Percentiles rank a stretch among this genome's conserved stretches.
phyloP scores from a whole-genome alignment of 2,113 vertebrate genomes.

The cattle (Bos taurus) region ARS-UCD2.0 NC_037340.1:69034501-69035000 shows the following conservation, averaged over 20 bases:
- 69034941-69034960: not conserved
- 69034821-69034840: not conserved
- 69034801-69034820: not conserved
- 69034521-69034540: not conserved
- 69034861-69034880: not conserved
- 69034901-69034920: not conserved
- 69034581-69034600: not conserved
- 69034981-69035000: not conserved
- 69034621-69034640: not conserved
- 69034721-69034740: not conserved
- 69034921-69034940: not conserved
- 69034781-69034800: not conserved
- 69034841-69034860: not conserved
- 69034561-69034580: not conserved
- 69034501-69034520: not conserved
- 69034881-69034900: not conserved
- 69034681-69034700: fast-evolving
- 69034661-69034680: not conserved
- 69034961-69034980: not conserved
- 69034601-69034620: not conserved
- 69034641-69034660: not conserved
- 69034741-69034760: not conserved
- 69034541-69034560: not conserved
- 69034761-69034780: not conserved
- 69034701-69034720: not conserved